Evolutionary conservation across 2,888 invertebrate genomes (phyloP).

Genomic region (Leptothorax acervorum): DNA sequence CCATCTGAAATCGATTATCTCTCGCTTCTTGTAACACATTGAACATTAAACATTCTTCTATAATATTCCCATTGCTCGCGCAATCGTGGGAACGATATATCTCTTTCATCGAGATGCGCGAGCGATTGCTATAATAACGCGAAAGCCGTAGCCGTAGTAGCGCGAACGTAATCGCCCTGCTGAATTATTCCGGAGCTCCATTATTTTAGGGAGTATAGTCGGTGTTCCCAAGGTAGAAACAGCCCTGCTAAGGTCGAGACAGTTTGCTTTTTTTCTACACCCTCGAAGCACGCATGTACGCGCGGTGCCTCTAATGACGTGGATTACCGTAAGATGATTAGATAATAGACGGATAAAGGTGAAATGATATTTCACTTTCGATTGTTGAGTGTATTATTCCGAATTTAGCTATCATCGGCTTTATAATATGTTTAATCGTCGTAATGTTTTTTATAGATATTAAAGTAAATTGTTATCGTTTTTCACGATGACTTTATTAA

Average conservation of each 20-base stretch:
- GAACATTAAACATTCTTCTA: conserved; percentile 79
- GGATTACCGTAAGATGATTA: conserved; percentile 25
- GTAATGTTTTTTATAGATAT: not conserved
- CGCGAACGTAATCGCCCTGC: conserved; percentile 41
- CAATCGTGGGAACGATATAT: conserved; percentile 34
- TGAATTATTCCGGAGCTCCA: conserved; percentile 48
- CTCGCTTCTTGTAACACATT: conserved; percentile 68
- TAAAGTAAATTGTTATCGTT: not conserved
- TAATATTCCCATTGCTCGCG: conserved; percentile 17
- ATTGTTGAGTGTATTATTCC: not conserved
- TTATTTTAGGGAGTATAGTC: conserved; percentile 49
- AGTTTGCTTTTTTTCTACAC: conserved; percentile 36
- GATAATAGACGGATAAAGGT: not conserved
- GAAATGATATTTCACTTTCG: conserved; percentile 18
- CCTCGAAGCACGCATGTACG: not conserved
- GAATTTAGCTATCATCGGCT: not conserved
- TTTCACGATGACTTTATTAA: not conserved
- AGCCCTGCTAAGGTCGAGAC: conserved; percentile 20
- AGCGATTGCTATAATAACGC: conserved; percentile 49
- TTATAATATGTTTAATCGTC: not conserved
- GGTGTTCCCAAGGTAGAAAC: conserved; percentile 9
- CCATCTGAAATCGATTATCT: conserved; percentile 20
- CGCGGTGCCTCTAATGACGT: not conserved
- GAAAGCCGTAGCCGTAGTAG: conserved; percentile 36
- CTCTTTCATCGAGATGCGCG: conserved; percentile 34